Conservation (phyloP, 2,888 invertebrate genomes). For the Operophtera brumata region DNA sequence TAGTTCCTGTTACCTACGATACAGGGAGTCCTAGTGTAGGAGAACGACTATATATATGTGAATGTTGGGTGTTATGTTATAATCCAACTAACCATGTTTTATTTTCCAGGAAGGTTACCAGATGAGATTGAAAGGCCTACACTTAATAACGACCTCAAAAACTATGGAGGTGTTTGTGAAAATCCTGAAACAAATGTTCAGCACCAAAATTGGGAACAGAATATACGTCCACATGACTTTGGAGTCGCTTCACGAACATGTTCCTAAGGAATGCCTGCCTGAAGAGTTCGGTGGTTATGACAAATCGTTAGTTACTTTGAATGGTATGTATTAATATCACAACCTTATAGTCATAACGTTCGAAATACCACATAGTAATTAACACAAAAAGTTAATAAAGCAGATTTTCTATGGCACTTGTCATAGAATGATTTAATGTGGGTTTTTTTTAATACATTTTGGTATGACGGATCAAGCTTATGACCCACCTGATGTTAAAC, state of each 20-base stretch:
- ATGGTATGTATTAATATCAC: slow-evolving; percentile 27
- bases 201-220: slow-evolving; percentile 43
- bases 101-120: slow-evolving; percentile 50
- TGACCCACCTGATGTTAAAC: too few species aligned
- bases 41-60: too few species aligned
- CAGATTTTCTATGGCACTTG: too few species aligned
- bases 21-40: too few species aligned
- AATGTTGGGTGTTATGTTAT: background rate
- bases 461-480: too few species aligned
- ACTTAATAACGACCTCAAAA: slow-evolving; percentile 46
- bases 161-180: slow-evolving; percentile 41
- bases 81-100: too few species aligned
- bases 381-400: too few species aligned
- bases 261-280: slow-evolving; percentile 47
- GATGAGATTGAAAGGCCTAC: slow-evolving; percentile 48
- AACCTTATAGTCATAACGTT: too few species aligned
- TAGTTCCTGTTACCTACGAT: too few species aligned
- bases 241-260: slow-evolving; percentile 38
- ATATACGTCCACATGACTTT: slow-evolving; percentile 38
- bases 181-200: slow-evolving; percentile 45
- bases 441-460: too few species aligned
- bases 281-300: slow-evolving; percentile 51
- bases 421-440: too few species aligned
- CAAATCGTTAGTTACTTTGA: slow-evolving; percentile 29
- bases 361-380: too few species aligned